These are phyloP conservation scores for Serilophus lunatus DNA, from an alignment of 2,113 vertebrate genomes.

Conservation along the genomic window DNA sequence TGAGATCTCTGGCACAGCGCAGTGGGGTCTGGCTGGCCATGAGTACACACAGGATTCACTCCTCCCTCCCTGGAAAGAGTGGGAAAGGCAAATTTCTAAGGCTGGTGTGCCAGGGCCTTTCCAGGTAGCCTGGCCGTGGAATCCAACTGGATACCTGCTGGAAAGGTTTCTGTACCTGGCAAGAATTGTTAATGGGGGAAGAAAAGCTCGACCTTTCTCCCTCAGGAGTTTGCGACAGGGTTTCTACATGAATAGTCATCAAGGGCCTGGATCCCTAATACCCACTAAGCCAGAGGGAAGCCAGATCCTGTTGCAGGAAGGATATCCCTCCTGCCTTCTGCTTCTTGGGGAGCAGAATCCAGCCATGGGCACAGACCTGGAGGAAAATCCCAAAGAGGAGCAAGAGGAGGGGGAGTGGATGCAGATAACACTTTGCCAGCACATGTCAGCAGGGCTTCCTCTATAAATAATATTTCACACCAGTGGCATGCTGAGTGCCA, in stretches of 20 bases:
- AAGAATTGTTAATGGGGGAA: background rate
- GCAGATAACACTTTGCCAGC: background rate
- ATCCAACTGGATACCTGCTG: background rate
- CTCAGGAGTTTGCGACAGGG: background rate
- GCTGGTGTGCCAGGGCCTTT: background rate
- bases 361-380: background rate
- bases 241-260: background rate
- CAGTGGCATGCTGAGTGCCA: background rate
- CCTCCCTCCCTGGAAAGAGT: background rate
- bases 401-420: background rate
- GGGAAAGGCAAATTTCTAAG: background rate
- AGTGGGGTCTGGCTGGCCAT: background rate
- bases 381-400: background rate
- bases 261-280: background rate
- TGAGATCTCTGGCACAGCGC: background rate
- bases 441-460: background rate
- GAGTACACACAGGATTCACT: background rate
- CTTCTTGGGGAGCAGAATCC: background rate
- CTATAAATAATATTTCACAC: background rate
- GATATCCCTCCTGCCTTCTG: background rate
- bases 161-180: background rate
- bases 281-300: background rate
- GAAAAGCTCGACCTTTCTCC: background rate
- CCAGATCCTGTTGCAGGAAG: background rate
- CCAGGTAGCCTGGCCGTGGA: background rate